Percentiles rank a stretch among this genome's conserved stretches.
Conservation (phyloP, 2,113 vertebrate species). For the Dissostichus mawsoni region DNA sequence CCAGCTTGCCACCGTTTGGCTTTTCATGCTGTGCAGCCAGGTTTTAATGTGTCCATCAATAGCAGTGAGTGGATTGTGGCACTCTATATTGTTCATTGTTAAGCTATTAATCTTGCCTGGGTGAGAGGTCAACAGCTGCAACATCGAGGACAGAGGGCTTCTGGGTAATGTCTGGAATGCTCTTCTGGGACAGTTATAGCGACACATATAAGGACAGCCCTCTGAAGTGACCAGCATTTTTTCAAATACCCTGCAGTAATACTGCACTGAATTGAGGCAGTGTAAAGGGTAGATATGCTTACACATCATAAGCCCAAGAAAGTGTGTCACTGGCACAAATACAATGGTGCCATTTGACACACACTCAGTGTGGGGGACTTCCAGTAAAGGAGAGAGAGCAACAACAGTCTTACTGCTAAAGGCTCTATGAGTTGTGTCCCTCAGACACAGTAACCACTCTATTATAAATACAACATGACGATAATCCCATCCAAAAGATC, state of each 20-base stretch:
- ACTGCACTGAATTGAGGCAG: slow-evolving; percentile 57
- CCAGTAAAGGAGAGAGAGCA: slow-evolving; percentile 49
- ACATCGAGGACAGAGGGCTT: slow-evolving; percentile 62
- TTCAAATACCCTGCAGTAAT: slow-evolving; percentile 68
- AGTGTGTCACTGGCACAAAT: slow-evolving; percentile 77
- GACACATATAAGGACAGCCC: slow-evolving; percentile 38
- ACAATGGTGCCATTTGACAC: slow-evolving; percentile 69
- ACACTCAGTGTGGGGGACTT: slow-evolving; percentile 66
- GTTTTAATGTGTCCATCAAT: slow-evolving; percentile 22
- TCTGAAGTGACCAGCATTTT: slow-evolving; percentile 59
- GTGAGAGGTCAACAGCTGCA: slow-evolving; percentile 81
- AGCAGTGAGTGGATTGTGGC: neutral
- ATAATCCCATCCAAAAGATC: slow-evolving; percentile 40
- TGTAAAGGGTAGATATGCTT: slow-evolving; percentile 71
- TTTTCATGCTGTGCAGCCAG: slow-evolving; percentile 14
- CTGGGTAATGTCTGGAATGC: slow-evolving; percentile 79
- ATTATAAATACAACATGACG: slow-evolving; percentile 39
- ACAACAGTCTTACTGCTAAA: slow-evolving; percentile 16
- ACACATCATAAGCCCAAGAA: slow-evolving; percentile 68
- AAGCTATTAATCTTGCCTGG: slow-evolving; percentile 58
- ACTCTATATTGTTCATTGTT: slow-evolving; percentile 47
- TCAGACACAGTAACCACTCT: slow-evolving; percentile 6
- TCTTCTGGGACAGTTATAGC: slow-evolving; percentile 69
- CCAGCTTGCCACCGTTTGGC: slow-evolving; percentile 27
- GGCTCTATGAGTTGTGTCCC: slow-evolving; percentile 3